Percentiles rank a stretch among this genome's conserved stretches.
Conservation (phyloP, 2,888 invertebrate genomes). For the Chalcosyrphus nemorum region DNA sequence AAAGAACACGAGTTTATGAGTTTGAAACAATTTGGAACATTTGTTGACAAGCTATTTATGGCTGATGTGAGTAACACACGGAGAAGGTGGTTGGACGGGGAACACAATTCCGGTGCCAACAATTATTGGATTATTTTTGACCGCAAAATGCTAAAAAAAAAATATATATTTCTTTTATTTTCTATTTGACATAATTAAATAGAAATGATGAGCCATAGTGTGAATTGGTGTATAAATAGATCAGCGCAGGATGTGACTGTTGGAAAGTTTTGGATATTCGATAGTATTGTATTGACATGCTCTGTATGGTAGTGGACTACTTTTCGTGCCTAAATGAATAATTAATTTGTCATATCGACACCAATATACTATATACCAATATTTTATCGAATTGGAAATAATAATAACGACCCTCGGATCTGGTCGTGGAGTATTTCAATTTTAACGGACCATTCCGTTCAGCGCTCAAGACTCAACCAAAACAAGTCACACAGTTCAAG, state of each 20-base stretch:
- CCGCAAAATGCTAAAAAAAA: neutral
- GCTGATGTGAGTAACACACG: slow-evolving; percentile 15
- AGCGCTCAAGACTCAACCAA: too few species aligned
- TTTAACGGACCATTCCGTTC: too few species aligned
- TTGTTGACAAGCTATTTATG: slow-evolving; percentile 23
- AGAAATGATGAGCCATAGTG: neutral
- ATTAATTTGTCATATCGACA: too few species aligned
- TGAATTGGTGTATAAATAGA: neutral
- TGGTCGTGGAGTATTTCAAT: too few species aligned
- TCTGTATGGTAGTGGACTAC: too few species aligned
- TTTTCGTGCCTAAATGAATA: too few species aligned
- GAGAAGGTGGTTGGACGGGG: neutral
- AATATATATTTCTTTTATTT: neutral
- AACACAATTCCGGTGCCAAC: slow-evolving; percentile 10
- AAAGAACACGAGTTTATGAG: neutral
- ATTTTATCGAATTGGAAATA: too few species aligned
- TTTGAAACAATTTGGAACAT: slow-evolving; percentile 19
- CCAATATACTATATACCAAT: too few species aligned
- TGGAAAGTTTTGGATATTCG: neutral
- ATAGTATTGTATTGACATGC: neutral
- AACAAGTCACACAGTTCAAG: too few species aligned
- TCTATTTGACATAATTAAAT: neutral
- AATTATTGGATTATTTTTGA: slow-evolving; percentile 20
- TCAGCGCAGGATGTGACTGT: neutral
- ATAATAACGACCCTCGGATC: too few species aligned